Percentiles rank a stretch among this genome's conserved stretches.
Evolutionary conservation across 2,113 vertebrate genomes (phyloP).

Genomic region (Myodes glareolus): DNA sequence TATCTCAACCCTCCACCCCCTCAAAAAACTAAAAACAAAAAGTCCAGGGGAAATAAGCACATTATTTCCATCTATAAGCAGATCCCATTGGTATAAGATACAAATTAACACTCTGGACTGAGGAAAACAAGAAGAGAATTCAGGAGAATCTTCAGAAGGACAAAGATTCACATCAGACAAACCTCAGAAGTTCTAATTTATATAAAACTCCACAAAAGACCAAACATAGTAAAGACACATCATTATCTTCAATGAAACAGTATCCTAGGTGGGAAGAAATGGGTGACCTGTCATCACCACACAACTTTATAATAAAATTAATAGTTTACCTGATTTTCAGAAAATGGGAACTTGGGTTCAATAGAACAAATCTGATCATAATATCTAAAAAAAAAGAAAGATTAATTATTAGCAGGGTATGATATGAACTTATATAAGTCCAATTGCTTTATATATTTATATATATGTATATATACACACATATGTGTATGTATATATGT

Average conservation of each 20-base stretch:
- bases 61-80: neutral
- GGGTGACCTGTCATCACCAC: neutral
- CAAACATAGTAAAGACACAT: neutral
- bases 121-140: neutral
- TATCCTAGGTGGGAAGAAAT: neutral
- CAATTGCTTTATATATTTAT: neutral
- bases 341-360: conserved; percentile 98
- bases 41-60: neutral
- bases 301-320: conserved; percentile 59
- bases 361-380: conserved; percentile 98
- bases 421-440: conserved; percentile 18
- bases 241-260: conserved; percentile 46
- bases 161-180: neutral
- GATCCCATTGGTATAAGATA: neutral
- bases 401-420: conserved; percentile 35
- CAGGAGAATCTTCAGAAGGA: neutral
- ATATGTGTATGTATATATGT: no score
- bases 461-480: no score
- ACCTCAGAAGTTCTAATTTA: conserved; percentile 7
- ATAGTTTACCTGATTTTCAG: conserved; percentile 95
- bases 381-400: conserved; percentile 88
- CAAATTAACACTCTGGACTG: neutral
- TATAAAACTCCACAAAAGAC: conserved; percentile 25
- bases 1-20: neutral
- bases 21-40: neutral